Evolutionary conservation across 2,113 vertebrate genomes (phyloP), one percentile per base, ranked within the genome.

Genomic region (Vulpes lagopus): DNA sequence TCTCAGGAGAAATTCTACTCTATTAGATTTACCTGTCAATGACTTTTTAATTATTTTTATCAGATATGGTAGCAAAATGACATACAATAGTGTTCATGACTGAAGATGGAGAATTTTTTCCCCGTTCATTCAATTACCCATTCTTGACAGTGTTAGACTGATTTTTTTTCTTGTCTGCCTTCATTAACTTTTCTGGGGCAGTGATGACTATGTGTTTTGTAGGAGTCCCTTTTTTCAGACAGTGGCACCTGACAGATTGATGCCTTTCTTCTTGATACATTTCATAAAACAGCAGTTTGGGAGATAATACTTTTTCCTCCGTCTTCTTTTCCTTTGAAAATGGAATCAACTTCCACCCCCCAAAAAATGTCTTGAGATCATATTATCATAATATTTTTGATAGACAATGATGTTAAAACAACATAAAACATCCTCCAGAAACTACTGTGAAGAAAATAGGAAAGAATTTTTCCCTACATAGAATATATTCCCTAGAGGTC

Each of bases 41-140:
- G 67, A 73, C 19, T 88, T 73, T 94, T 82, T 84, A 89, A 96
- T 65, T n/a, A 94, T 89, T 92, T 74, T 35, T 78, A 35, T 73
- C 35, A 53, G 22, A 59, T n/a, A 91, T 7, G 11, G 10, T 23
- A 94, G 65, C 43, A 88, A 96, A 95, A 84, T 49, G 4, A 67
- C 71, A 22, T 17, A 62, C 9, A 38, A 23, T 8, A 67, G 1
- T 81, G n/a, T 60, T 91, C 43, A 80, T 1, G 7, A 30, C 17
- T 82, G 17, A 71, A 89, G 5, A 23, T 17, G 2, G n/a, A 80
- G 73, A 81, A 93, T 32, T 3, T 59, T 92, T 81, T 59, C 23
- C 30, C 25, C 20, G 6, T 43, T 85, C n/a, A 16, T 94, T 86
- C 25, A 84, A 11, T 76, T n/a, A 69, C 27, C 35, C 27, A 65